Evolutionary conservation across 1,140 invertebrate genomes (phyloP).

Genomic region (Lepeophtheirus salmonis): DNA sequence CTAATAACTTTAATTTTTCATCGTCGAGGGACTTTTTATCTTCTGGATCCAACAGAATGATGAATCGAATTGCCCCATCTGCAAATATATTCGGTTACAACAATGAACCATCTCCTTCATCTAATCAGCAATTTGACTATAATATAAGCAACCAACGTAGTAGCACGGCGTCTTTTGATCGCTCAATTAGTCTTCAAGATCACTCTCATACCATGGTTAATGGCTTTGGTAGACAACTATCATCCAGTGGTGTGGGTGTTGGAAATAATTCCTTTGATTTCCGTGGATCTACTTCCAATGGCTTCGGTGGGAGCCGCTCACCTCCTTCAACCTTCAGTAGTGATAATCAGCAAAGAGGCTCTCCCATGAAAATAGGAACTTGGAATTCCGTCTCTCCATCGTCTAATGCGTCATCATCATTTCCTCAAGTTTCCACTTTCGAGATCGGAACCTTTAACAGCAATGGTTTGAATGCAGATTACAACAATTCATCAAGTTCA

Average conservation of each 20-base stretch:
- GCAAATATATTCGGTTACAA: not conserved
- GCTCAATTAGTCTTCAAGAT: not conserved
- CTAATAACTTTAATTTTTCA: too few relatives aligned
- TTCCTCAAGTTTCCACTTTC: slow-evolving; percentile 22
- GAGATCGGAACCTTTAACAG: slow-evolving; percentile 24
- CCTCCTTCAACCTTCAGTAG: not conserved
- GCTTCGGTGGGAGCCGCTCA: too few relatives aligned
- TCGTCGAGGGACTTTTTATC: too few relatives aligned
- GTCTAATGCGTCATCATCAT: not conserved
- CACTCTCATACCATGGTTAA: not conserved
- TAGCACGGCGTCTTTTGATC: not conserved
- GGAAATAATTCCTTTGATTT: too few relatives aligned
- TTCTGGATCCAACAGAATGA: too few relatives aligned
- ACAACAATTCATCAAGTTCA: not conserved
- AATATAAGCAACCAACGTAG: too few relatives aligned
- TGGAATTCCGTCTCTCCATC: slow-evolving; percentile 1
- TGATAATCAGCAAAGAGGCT: not conserved
- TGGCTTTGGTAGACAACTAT: not conserved
- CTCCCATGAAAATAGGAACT: slow-evolving; percentile 17
- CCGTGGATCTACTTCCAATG: too few relatives aligned
- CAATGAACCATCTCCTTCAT: too few relatives aligned
- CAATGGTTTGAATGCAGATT: slow-evolving; percentile 19
- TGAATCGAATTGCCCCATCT: too few relatives aligned
- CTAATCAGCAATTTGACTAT: not conserved
- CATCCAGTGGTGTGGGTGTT: not conserved